phyloP scores from a whole-genome alignment of 2,888 invertebrate genomes.

The Latrodectus hesperus region DNA sequence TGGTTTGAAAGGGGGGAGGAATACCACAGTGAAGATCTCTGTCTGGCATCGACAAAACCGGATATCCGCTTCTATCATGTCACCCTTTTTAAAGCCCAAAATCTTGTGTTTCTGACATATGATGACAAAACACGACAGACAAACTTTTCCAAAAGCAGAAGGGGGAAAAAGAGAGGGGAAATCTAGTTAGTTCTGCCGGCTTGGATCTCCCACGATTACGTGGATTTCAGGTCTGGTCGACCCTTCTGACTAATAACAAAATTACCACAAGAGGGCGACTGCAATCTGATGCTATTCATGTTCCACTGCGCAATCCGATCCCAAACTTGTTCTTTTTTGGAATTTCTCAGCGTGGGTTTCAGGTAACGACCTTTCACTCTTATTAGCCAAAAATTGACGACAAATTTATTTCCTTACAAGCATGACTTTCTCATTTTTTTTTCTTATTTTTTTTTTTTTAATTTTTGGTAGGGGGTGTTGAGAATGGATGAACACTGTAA shows the following conservation, averaged over 20 bases:
- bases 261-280: neutral
- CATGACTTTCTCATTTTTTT: neutral
- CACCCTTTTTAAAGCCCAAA: conserved; percentile 2
- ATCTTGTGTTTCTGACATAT: conserved; percentile 1
- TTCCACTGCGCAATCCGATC: too few relatives aligned
- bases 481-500: too few relatives aligned
- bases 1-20: too few relatives aligned
- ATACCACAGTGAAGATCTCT: too few relatives aligned
- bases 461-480: too few relatives aligned
- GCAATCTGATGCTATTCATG: conserved; percentile 7
- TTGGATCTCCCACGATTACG: conserved; percentile 12
- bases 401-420: conserved; percentile 29
- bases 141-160: neutral
- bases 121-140: conserved; percentile 15
- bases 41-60: neutral
- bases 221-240: neutral
- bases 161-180: neutral
- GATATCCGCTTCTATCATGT: conserved; percentile 2
- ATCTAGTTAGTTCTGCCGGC: neutral
- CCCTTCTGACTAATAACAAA: conserved; percentile 4
- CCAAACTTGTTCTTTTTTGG: neutral
- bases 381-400: conserved; percentile 55
- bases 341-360: conserved; percentile 35
- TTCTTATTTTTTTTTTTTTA: neutral
- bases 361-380: conserved; percentile 55